Percentiles rank a stretch among this genome's conserved stretches.
Conservation (phyloP, 2,888 invertebrate species). For the Branchellion lobata region DNA sequence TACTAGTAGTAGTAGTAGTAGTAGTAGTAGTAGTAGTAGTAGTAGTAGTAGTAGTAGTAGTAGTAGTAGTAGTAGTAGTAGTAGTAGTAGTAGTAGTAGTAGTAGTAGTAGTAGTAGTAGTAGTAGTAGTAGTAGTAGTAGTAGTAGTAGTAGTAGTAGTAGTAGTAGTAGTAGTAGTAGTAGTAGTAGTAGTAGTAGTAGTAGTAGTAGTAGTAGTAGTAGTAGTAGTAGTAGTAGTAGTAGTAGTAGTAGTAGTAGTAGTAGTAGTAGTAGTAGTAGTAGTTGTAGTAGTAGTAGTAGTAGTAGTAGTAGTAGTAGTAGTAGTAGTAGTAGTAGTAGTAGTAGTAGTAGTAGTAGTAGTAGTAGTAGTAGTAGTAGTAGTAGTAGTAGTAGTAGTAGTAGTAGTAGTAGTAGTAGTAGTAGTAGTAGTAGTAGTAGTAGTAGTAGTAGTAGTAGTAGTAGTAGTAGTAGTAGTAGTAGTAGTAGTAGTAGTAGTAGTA, state of each 20-base stretch:
- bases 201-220: not conserved
- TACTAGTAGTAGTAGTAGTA: not conserved
- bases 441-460: constrained; percentile 16
- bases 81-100: too few species aligned
- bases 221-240: constrained; percentile 6
- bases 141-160: too few species aligned
- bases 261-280: not conserved
- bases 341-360: not conserved
- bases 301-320: not conserved
- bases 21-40: not conserved
- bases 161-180: too few species aligned
- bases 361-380: not conserved
- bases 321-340: not conserved
- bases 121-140: too few species aligned
- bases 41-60: too few species aligned
- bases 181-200: not conserved
- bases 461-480: constrained; percentile 14
- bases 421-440: not conserved
- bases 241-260: not conserved
- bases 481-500: constrained; percentile 14
- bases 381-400: not conserved
- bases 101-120: too few species aligned
- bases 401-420: not conserved
- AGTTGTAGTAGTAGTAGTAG: not conserved
- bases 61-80: too few species aligned